These are phyloP conservation scores for Spea multiplicata DNA, from an alignment of 2,113 vertebrate species.

Conservation along the genomic window DNA sequence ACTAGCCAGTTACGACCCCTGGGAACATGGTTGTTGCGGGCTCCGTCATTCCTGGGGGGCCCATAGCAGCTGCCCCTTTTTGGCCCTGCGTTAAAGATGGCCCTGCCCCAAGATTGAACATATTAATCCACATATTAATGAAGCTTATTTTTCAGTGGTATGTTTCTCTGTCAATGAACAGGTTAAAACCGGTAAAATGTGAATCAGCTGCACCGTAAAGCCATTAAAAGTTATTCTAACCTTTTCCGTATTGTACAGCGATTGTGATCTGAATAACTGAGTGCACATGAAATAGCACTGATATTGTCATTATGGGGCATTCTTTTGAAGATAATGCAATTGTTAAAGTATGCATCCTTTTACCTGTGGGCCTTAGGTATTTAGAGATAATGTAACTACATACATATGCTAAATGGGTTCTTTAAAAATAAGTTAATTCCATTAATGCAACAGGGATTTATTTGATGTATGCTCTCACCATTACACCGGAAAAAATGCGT, in stretches of 20 bases:
- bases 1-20: too few relatives aligned
- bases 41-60: too few relatives aligned
- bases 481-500: neutral
- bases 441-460: neutral
- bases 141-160: too few relatives aligned
- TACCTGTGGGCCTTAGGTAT: conserved; percentile 25
- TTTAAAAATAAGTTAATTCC: conserved; percentile 8
- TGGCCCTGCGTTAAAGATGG: too few relatives aligned
- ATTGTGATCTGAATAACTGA: conserved; percentile 37
- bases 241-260: conserved; percentile 27
- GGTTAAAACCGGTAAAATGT: conserved; percentile 7
- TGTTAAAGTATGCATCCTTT: conserved; percentile 10
- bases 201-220: conserved; percentile 27
- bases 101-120: too few relatives aligned
- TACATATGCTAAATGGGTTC: neutral
- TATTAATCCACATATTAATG: too few relatives aligned
- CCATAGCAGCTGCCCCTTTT: too few relatives aligned
- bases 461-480: neutral
- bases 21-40: too few relatives aligned
- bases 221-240: conserved; percentile 21
- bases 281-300: conserved; percentile 13
- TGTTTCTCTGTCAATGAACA: too few relatives aligned
- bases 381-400: conserved; percentile 15
- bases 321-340: conserved; percentile 26
- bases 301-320: conserved; percentile 25